Percentiles rank a stretch among this genome's conserved stretches.
Evolutionary conservation across 2,113 vertebrate genomes (phyloP).

Genomic region (Corythoichthys haematopterus): DNA sequence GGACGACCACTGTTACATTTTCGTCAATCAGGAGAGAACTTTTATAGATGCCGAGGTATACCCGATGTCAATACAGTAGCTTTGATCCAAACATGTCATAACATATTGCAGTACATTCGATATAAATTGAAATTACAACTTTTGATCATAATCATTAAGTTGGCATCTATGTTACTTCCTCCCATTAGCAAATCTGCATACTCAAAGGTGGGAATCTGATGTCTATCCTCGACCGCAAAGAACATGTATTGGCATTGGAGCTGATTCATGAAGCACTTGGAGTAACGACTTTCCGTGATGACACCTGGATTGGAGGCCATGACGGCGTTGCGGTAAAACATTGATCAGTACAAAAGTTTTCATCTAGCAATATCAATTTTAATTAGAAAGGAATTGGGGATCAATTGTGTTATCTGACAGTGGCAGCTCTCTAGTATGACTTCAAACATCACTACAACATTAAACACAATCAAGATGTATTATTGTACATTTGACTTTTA

Average conservation of each 20-base stretch:
- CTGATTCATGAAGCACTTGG: background rate
- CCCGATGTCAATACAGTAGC: background rate
- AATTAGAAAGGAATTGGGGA: background rate
- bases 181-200: background rate
- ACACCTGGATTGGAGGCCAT: background rate
- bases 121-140: background rate
- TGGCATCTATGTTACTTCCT: background rate
- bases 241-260: background rate
- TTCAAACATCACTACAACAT: background rate
- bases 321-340: background rate
- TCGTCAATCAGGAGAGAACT: rapidly evolving
- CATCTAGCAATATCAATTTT: background rate
- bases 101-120: background rate
- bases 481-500: background rate
- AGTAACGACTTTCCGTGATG: rapidly evolving
- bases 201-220: slow-evolving; percentile 2
- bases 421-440: background rate
- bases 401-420: background rate
- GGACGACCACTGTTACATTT: background rate
- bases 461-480: background rate
- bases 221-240: background rate
- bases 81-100: background rate
- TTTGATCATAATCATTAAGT: background rate
- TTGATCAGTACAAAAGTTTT: background rate
- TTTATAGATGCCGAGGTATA: background rate